Evolutionary conservation across 2,113 vertebrate species (phyloP).

Genomic region (Prochilodus magdalenae): DNA sequence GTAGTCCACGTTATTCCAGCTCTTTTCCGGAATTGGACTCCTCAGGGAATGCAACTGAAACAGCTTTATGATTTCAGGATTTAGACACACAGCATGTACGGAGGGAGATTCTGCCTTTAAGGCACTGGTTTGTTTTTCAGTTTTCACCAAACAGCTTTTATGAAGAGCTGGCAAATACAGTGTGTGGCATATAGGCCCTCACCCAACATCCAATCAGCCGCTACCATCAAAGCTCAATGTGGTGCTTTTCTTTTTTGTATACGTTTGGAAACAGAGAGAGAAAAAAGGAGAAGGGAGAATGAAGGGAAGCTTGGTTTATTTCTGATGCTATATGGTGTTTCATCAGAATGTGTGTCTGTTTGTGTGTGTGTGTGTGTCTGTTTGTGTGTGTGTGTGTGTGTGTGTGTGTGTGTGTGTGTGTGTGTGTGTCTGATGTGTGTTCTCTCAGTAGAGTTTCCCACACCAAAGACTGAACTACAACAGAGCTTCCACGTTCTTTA

Average conservation of each 20-base stretch:
- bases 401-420: not conserved
- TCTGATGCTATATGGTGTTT: not conserved
- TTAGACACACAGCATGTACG: too few relatives aligned
- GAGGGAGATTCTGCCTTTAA: too few relatives aligned
- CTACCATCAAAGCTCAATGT: not conserved
- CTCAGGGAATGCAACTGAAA: too few relatives aligned
- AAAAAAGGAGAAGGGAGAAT: not conserved
- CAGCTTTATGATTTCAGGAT: too few relatives aligned
- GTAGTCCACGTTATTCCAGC: too few relatives aligned
- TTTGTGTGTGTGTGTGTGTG: not conserved
- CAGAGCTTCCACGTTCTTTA: constrained; percentile 97
- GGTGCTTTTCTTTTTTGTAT: not conserved
- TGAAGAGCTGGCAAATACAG: not conserved
- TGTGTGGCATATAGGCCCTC: not conserved
- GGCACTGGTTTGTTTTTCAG: not conserved
- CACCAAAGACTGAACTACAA: constrained; percentile 96
- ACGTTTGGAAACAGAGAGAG: not conserved
- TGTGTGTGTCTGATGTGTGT: constrained; percentile 33
- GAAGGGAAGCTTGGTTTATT: not conserved
- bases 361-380: too few relatives aligned
- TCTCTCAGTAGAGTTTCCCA: constrained; percentile 91
- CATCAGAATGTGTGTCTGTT: not conserved
- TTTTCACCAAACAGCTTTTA: constrained; percentile 13
- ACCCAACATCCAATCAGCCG: not conserved
- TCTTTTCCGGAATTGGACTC: too few relatives aligned